These are phyloP conservation scores for Hyperoplus lanceolatus DNA, from an alignment of 2,797 vertebrate genomes.

Conservation along the genomic window DNA sequence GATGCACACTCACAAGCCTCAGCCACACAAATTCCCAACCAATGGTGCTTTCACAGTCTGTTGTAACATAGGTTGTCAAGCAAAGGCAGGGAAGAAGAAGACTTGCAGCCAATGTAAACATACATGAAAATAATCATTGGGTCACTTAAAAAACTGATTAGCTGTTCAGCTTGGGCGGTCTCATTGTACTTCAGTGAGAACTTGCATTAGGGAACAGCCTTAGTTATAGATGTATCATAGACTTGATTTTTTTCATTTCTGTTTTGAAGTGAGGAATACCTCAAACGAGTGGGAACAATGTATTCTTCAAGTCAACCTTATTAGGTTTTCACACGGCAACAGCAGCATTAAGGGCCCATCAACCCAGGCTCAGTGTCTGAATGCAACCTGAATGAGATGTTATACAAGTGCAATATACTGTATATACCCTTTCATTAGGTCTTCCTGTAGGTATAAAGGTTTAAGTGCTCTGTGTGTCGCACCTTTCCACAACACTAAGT, in stretches of 20 bases:
- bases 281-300: conserved; percentile 6
- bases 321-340: background rate
- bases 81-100: background rate
- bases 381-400: conserved; percentile 11
- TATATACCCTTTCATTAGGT: conserved; percentile 51
- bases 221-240: background rate
- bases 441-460: conserved; percentile 45
- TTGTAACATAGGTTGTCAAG: background rate
- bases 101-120: background rate
- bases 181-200: background rate
- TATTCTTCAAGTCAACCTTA: background rate
- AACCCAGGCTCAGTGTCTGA: conserved; percentile 16
- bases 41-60: background rate
- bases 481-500: conserved; percentile 58
- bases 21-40: background rate
- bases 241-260: background rate
- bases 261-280: background rate
- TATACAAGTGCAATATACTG: conserved; percentile 37
- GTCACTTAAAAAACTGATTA: background rate
- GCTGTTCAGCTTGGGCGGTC: background rate
- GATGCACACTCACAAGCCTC: background rate
- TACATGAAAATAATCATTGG: background rate
- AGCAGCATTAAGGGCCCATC: conserved; percentile 44
- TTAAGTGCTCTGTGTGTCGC: conserved; percentile 49
- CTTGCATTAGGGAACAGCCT: background rate